Base-by-base conservation (phyloP, 2,797 vertebrate genomes). In the Chelon labrosus region DNA sequence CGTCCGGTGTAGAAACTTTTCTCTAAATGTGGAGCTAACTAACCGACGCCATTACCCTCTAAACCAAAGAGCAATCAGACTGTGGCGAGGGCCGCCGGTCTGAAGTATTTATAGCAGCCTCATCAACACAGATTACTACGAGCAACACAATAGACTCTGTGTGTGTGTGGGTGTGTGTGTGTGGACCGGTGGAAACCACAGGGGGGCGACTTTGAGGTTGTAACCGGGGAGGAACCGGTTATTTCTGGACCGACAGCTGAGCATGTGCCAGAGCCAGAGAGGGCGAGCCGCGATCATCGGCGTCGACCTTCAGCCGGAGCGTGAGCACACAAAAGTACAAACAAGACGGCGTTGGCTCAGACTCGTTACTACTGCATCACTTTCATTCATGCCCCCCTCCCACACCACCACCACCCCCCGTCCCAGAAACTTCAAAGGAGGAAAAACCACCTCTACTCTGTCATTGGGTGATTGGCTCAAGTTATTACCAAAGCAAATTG, bases 171-270 rank as follows among this genome's bases (percentile, higher is more conserved):
- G 44, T 31, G 37, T 41, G 27, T 42, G 19, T 35, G 44, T 49
- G 63, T 52, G 38, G 5, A 31, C 44, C 1, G 22, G 66, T 74
- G 55, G 25, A 77, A 65, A 80, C 73, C 75, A 66, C 62, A 20
- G 37, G 76, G 85, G 83, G 84, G 77, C 14, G 76, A 53, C 80
- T 49, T 10, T 65, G 82, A 86, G 89, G 81, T 86, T 90, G 91
- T 91, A 73, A 89, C 90, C 61, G 68, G 90, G 89, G 86, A 91
- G 85, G 85, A 88, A 85, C 74, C 22, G 76, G 82, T 77, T 94
- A 93, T 94, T 94, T 92, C 71, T 77, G 86, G 90, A 86, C 58
- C 67, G 16, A 92, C 91, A 92, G 91, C 90, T 90, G 90, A 91
- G 90, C 88, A 92, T 90, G 88, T 85, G 81, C 71, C 85, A 66